Evolutionary conservation across 92 coral and sea anemone genomes (phyloP), one percentile per base, ranked within the genome.

Genomic region (Desmophyllum pertusum): DNA sequence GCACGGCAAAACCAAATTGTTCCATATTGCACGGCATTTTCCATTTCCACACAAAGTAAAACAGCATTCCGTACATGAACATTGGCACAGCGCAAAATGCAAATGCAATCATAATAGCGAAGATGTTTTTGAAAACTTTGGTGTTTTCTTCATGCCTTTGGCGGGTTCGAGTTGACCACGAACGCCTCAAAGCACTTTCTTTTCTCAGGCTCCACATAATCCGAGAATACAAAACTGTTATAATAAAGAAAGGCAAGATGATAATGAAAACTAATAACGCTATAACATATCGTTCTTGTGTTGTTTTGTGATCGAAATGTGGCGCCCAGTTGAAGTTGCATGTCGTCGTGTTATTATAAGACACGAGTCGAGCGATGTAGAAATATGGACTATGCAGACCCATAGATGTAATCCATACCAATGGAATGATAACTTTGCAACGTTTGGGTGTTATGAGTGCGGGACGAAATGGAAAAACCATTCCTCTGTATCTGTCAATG

Each of bases 81-180:
- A 88, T 84, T 19, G 91, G 91, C 5, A 84, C 75, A 79, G 83
- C 71, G 76, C 91, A 88, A 2, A 83, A 27, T 6, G 75, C 76
- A 46, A 88, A 88, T 51, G 59, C 73, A 19, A 88, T 35, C 67
- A 88, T 23, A 2, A 45, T 27, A n/a, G 50, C 31, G n/a, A 27
- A 13, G 15, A 72, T 45, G n/a, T 42, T 36, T 17, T 43, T 72
- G 19, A 72, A 11, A 6, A 72, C 31, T 27, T 23, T 45, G 30
- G 55, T 43, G 77, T 72, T 42, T 72, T 72, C 77, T n/a, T 2
- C 27, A 36, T 17, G 77, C 10, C 55, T 14, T 29, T 13, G 55
- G n/a, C n/a, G n/a, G n/a, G n/a, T n/a, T n/a, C n/a, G n/a, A n/a
- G n/a, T n/a, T n/a, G n/a, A n/a, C n/a, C n/a, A n/a, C n/a, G n/a